A percentile compares a stretch with the other conserved stretches of the same genome.
Conservation (phyloP, 37 sponge, comb jelly and placozoan genomes). For the Mnemiopsis leidyi region DNA sequence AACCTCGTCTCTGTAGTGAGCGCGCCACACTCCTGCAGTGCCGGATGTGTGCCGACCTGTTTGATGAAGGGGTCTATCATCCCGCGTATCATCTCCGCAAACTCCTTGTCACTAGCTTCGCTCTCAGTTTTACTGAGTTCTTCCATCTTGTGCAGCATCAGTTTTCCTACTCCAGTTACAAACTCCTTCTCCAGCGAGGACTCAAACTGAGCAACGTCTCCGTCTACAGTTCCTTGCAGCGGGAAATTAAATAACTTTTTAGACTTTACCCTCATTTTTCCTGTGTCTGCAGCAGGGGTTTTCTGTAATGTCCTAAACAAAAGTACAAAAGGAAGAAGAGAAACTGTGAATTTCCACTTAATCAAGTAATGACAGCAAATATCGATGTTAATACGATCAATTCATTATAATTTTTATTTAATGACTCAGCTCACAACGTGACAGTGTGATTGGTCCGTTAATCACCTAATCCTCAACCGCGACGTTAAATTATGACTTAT, state of each 20-base stretch:
- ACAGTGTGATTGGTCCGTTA: background rate
- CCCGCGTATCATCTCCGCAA: background rate
- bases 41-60: background rate
- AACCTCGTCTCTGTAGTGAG: background rate
- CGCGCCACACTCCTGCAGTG: background rate
- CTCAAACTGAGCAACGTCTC: slow-evolving; percentile 1
- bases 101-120: slow-evolving; percentile 26
- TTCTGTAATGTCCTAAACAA: no score
- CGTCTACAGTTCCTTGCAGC: background rate
- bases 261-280: background rate
- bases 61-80: slow-evolving; percentile 47
- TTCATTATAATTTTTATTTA: background rate
- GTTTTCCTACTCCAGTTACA: slow-evolving; percentile 20
- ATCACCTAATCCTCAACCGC: no score
- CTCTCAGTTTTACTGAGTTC: background rate
- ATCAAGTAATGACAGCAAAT: no score
- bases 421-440: background rate
- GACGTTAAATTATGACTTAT: no score
- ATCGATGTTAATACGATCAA: no score
- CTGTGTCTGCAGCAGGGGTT: no score
- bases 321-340: no score
- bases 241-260: background rate
- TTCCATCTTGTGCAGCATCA: slow-evolving; percentile 34
- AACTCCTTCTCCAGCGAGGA: slow-evolving; percentile 20
- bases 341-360: no score